phyloP scores from a whole-genome alignment of 1,140 invertebrate genomes.

The Conus betulinus region DNA sequence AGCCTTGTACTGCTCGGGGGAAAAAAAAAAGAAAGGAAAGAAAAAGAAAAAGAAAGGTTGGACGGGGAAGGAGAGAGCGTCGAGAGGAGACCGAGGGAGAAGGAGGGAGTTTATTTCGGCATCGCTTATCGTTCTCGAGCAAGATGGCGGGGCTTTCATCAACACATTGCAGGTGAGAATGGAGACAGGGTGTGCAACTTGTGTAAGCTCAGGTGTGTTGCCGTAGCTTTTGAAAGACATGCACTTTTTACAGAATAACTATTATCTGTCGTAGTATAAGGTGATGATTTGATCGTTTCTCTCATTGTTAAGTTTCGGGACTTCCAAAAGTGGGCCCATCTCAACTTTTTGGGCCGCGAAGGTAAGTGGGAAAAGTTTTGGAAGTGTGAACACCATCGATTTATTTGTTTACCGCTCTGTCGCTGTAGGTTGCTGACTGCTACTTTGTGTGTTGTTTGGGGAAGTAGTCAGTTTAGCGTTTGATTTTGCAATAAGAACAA shows the following conservation, averaged over 20 bases:
- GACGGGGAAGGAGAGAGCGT: not conserved
- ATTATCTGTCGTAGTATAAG: not conserved
- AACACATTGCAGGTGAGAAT: not conserved
- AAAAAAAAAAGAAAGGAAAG: too few species aligned
- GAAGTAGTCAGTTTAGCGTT: too few species aligned
- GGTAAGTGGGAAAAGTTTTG: not conserved
- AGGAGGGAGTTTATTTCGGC: not conserved
- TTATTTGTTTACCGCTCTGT: too few species aligned
- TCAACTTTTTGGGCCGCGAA: not conserved
- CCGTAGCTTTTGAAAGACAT: not conserved
- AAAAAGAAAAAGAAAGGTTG: not conserved
- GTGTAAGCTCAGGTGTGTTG: conserved; percentile 6
- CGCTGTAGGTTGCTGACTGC: too few species aligned
- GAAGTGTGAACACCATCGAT: not conserved
- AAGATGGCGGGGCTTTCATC: conserved; percentile 4
- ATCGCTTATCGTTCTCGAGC: not conserved
- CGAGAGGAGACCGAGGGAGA: not conserved
- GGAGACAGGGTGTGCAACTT: not conserved
- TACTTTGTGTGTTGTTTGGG: too few species aligned
- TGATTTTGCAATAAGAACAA: too few species aligned
- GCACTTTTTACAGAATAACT: not conserved
- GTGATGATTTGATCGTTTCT: not conserved
- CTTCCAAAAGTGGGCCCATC: not conserved
- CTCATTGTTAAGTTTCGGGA: not conserved
- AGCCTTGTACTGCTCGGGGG: too few species aligned